Percentiles rank a stretch among this genome's conserved stretches.
These are phyloP conservation scores for Chunga burmeisteri DNA, from an alignment of 2,113 vertebrate species.

Conservation along the genomic window DNA sequence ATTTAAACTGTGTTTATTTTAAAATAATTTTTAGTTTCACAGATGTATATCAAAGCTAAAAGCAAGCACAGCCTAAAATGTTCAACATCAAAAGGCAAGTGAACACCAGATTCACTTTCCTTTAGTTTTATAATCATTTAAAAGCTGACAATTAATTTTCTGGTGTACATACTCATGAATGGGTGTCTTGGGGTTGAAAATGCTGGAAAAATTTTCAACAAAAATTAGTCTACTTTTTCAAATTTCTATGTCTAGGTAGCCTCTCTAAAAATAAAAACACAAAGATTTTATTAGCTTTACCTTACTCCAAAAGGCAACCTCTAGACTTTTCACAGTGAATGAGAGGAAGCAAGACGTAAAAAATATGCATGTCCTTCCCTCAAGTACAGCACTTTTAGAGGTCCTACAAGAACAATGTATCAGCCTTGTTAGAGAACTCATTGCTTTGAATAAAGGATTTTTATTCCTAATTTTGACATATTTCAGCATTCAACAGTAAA, in stretches of 20 bases:
- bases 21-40: neutral
- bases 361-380: neutral
- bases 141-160: neutral
- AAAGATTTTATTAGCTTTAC: neutral
- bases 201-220: neutral
- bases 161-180: neutral
- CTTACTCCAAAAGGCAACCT: neutral
- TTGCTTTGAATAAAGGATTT: neutral
- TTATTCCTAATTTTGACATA: fast-evolving
- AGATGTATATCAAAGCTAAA: neutral
- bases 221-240: neutral
- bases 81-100: neutral
- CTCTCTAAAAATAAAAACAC: neutral
- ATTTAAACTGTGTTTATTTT: neutral
- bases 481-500: neutral
- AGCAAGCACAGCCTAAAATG: neutral
- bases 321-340: neutral
- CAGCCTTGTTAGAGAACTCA: neutral
- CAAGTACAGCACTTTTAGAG: neutral
- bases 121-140: neutral
- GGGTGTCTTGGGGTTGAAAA: neutral
- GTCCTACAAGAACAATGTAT: neutral
- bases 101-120: neutral
- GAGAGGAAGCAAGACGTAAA: neutral
- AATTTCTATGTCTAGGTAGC: neutral